These are phyloP conservation scores for Caerostris extrusa DNA, from an alignment of 1,140 invertebrate species.

Conservation along the genomic window DNA sequence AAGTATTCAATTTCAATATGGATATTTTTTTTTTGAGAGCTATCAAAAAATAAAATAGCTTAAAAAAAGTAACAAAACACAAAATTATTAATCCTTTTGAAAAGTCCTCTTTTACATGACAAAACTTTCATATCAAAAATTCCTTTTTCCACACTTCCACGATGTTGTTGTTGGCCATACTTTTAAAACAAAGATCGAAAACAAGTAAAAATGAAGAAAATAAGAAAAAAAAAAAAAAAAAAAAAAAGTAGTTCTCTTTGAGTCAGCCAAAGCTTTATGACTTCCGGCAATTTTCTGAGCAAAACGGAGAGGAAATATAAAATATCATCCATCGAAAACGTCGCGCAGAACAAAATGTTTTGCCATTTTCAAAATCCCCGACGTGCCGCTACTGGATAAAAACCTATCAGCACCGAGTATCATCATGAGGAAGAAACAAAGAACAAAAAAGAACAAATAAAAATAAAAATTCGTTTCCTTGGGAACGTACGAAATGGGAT, in stretches of 20 bases:
- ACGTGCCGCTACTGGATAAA: slow-evolving; percentile 51
- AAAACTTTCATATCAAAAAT: background rate
- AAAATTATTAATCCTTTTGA: background rate
- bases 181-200: slow-evolving; percentile 8
- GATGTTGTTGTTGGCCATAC: background rate
- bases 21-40: too few species aligned
- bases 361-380: slow-evolving; percentile 47
- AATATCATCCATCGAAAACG: slow-evolving; percentile 54
- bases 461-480: slow-evolving; percentile 59
- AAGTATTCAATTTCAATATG: too few species aligned
- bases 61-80: background rate
- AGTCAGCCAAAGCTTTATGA: slow-evolving; percentile 54
- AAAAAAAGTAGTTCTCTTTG: background rate
- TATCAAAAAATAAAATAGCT: too few species aligned
- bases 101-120: background rate
- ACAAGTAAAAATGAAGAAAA: background rate
- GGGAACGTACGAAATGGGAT: background rate
- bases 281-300: slow-evolving; percentile 47
- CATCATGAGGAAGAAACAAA: slow-evolving; percentile 53
- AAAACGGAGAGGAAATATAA: slow-evolving; percentile 37
- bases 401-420: slow-evolving; percentile 68
- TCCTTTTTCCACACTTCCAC: background rate
- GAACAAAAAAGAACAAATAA: background rate
- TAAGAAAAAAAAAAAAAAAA: background rate
- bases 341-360: slow-evolving; percentile 51